Percentiles rank a stretch among this genome's conserved stretches.
phyloP scores from a whole-genome alignment of 2,888 invertebrate species.

The Andrena chrysosceles region DNA sequence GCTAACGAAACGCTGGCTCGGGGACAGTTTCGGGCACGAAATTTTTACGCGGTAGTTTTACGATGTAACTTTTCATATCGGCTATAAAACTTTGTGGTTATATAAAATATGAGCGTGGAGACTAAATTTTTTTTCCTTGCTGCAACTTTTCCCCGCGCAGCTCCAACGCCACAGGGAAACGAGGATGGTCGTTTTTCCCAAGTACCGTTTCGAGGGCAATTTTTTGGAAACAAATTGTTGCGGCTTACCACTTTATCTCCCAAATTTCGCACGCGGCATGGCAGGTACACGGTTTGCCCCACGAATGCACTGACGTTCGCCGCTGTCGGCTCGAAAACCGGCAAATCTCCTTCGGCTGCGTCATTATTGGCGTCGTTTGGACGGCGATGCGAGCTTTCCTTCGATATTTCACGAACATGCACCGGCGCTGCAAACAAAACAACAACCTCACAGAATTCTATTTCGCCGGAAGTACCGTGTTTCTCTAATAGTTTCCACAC shows the following conservation, averaged over 20 bases:
- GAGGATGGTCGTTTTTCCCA: background rate
- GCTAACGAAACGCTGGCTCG: constrained; percentile 39
- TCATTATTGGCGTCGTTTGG: constrained; percentile 68
- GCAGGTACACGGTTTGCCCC: constrained; percentile 83
- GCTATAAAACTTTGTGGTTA: constrained; percentile 37
- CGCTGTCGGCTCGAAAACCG: constrained; percentile 82
- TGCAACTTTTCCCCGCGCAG: background rate
- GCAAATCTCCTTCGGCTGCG: constrained; percentile 71
- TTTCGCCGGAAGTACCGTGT: constrained; percentile 3
- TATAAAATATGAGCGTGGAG: constrained; percentile 30
- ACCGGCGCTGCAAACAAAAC: constrained; percentile 66
- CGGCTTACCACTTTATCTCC: constrained; percentile 82
- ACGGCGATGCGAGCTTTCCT: constrained; percentile 53
- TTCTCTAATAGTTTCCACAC: background rate
- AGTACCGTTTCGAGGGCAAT: background rate
- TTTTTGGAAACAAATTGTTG: constrained; percentile 25
- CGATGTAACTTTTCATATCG: constrained; percentile 56
- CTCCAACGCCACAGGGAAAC: background rate
- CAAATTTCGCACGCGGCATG: constrained; percentile 81
- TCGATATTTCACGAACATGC: constrained; percentile 63
- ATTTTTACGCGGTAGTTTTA: constrained; percentile 52
- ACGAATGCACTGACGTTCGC: constrained; percentile 82
- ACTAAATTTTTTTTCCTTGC: constrained; percentile 1
- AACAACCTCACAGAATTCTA: constrained; percentile 28
- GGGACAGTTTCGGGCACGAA: constrained; percentile 6